phyloP scores from a whole-genome alignment of 2,797 vertebrate species.

The Lophotriccus pileatus region DNA sequence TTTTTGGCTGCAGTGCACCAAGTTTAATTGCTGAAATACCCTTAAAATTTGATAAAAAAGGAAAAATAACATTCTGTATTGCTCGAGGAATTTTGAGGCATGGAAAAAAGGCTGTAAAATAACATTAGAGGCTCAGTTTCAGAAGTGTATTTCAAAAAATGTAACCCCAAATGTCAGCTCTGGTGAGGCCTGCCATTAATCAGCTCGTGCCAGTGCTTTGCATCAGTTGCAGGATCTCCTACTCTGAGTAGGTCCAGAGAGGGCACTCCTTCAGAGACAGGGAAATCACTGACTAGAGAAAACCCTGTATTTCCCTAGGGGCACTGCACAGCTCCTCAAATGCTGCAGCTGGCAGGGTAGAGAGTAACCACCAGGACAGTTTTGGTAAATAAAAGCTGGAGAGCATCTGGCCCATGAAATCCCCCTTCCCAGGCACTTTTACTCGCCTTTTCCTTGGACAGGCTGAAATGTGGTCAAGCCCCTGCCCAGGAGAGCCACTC shows the following conservation, averaged over 20 bases:
- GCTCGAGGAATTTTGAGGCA: slow-evolving; percentile 39
- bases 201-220: background rate
- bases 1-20: background rate
- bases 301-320: background rate
- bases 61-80: slow-evolving; percentile 47
- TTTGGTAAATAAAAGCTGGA: background rate
- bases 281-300: background rate
- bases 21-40: slow-evolving; percentile 26
- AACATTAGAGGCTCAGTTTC: slow-evolving; percentile 7
- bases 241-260: background rate
- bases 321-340: background rate
- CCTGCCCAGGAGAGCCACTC: background rate
- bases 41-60: slow-evolving; percentile 39
- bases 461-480: background rate
- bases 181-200: slow-evolving; percentile 3
- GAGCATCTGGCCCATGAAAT: background rate
- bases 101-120: background rate
- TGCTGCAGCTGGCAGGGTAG: background rate
- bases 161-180: background rate
- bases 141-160: slow-evolving; percentile 34
- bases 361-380: background rate
- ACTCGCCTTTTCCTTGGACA: background rate
- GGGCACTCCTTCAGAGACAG: background rate
- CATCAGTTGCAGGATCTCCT: background rate
- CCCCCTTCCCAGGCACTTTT: background rate